Evolutionary conservation across 2,797 vertebrate species (phyloP).

Genomic region (Gymnothorax javanicus): DNA sequence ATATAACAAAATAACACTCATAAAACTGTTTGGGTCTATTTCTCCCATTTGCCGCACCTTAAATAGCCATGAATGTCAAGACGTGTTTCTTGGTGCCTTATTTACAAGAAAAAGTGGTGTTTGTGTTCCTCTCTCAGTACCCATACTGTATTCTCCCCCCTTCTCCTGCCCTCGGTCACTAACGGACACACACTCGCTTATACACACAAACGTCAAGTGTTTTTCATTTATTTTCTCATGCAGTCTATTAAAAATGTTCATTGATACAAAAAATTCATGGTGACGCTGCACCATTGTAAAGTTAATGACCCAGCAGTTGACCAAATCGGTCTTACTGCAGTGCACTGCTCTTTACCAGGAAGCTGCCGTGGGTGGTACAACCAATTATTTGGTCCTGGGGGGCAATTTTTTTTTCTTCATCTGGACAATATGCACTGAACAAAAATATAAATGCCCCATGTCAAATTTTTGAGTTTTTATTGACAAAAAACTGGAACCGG

Average conservation of each 20-base stretch:
- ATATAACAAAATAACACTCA: not conserved
- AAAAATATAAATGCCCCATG: no score
- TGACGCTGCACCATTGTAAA: slow-evolving; percentile 24
- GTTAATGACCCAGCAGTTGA: slow-evolving; percentile 8
- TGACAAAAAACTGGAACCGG: no score
- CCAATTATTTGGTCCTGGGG: no score
- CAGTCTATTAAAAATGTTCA: slow-evolving; percentile 31
- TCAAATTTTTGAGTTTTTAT: no score
- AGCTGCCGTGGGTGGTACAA: no score
- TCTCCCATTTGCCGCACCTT: not conserved
- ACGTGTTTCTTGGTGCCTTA: not conserved
- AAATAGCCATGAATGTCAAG: slow-evolving; percentile 10
- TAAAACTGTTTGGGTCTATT: slow-evolving; percentile 16
- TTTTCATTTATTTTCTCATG: slow-evolving; percentile 30
- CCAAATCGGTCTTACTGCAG: not conserved
- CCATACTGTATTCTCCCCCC: no score
- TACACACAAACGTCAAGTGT: slow-evolving; percentile 3
- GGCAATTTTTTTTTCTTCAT: no score
- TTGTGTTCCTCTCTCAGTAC: not conserved
- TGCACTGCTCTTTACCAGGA: slow-evolving; percentile 2
- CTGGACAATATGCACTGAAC: no score
- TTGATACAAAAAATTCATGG: not conserved
- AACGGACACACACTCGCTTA: not conserved
- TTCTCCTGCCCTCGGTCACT: not conserved
- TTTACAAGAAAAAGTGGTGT: slow-evolving; percentile 10